Base-by-base conservation (phyloP, 2,113 vertebrate genomes). In the Sterrhoptilus dennistouni region DNA sequence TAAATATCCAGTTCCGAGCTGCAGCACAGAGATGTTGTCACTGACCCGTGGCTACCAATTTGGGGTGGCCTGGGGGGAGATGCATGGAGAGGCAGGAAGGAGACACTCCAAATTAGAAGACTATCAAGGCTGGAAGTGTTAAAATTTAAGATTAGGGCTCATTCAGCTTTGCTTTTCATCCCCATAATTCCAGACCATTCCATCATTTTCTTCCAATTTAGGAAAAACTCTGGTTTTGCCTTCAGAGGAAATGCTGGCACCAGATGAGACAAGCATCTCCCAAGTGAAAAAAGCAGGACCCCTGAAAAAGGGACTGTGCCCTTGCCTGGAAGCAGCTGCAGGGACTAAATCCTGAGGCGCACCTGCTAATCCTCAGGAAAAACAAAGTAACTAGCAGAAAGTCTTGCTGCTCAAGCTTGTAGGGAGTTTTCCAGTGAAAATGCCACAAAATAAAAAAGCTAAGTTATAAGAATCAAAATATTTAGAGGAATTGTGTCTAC, bases 401-500 rank as follows among this genome's bases (percentile, higher is more conserved):
- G 3, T 28, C 59, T 18, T 28, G 25, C 35, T 76, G 49, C 49
- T 60, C 44, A 42, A 82, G 38, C 47, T 53, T 12, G 16, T 4
- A 28, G 56, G 47, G 60, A 59, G 38, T 12, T 89, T 27, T 40
- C 52, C 44, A 44, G 18, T 2, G 15, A 90, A 79, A 89, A 84
- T 0, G 2, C 16, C 3, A 27, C 25, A 13, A 35, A 52, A 52
- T 1, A 27, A 11, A 86, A 50, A 57, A 33, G 15, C 6, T 13
- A 21, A 38, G 18, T 53, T 40, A 16, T 2, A 54, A 52, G 23
- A 79, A 78, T 14, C 35, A 61, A 82, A 71, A 60, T 27, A 75
- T 52, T 64, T 33, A 64, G 49, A 72, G 68, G 59, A 53, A 83
- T 83, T 36, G 29, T 31, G 27, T 54, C 1, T 15, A 14, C 54